These are phyloP conservation scores for Macaria liturata DNA, from an alignment of 2,888 invertebrate species.

Conservation along the genomic window DNA sequence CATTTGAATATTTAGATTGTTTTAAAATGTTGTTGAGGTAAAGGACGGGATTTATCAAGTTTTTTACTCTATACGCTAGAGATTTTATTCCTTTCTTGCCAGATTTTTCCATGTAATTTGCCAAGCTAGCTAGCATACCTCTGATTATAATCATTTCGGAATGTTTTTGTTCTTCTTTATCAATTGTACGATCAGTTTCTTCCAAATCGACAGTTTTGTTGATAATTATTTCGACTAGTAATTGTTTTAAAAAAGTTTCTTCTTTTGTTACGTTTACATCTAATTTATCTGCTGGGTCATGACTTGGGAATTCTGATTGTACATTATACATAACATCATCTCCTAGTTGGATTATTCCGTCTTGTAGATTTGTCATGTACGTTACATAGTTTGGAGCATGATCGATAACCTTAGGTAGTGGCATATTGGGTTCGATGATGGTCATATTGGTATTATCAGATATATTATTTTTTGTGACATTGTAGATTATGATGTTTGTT, in stretches of 20 bases:
- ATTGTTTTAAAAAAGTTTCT: background rate
- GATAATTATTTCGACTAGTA: background rate
- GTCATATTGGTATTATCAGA: too few relatives aligned
- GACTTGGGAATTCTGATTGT: too few relatives aligned
- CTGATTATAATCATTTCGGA: background rate
- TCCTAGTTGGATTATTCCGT: too few relatives aligned
- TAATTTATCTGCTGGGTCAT: background rate
- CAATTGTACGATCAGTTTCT: background rate
- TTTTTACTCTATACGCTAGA: constrained; percentile 17
- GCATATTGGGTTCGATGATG: too few relatives aligned
- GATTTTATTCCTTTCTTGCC: constrained; percentile 16
- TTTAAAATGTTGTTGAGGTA: constrained; percentile 12
- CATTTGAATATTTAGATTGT: constrained; percentile 10
- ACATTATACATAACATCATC: too few relatives aligned
- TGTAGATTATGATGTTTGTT: too few relatives aligned
- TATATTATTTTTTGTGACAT: too few relatives aligned
- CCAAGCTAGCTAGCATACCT: constrained; percentile 1
- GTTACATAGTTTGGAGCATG: too few relatives aligned
- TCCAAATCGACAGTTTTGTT: background rate
- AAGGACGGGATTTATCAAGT: constrained; percentile 2
- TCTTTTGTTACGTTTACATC: constrained; percentile 1
- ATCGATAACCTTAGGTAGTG: too few relatives aligned
- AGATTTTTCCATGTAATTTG: constrained; percentile 1
- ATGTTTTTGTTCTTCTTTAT: background rate
- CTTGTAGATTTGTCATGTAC: too few relatives aligned